These are phyloP conservation scores for Eurytoma adleriae DNA, from an alignment of 2,888 invertebrate genomes.

Conservation along the genomic window DNA sequence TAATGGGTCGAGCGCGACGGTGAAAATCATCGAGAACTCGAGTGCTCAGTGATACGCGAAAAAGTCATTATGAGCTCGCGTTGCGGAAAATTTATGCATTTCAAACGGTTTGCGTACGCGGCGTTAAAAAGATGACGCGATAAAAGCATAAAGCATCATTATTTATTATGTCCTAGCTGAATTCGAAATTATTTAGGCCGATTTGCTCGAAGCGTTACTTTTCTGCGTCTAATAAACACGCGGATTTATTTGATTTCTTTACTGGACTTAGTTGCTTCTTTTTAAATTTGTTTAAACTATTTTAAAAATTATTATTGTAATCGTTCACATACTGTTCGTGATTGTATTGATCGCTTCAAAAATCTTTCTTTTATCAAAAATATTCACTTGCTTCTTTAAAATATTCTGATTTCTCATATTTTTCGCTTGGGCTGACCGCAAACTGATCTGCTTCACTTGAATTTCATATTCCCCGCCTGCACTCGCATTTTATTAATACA, in stretches of 20 bases:
- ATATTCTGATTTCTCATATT: neutral
- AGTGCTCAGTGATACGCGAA: constrained; percentile 24
- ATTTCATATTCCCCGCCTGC: neutral
- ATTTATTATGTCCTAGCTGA: too few species aligned
- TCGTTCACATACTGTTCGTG: neutral
- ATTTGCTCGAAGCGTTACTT: too few species aligned
- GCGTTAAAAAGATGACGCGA: neutral
- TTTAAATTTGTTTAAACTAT: too few species aligned
- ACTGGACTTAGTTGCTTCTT: too few species aligned
- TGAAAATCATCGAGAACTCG: constrained; percentile 29
- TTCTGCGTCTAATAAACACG: too few species aligned
- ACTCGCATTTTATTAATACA: too few species aligned
- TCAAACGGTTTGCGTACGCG: neutral
- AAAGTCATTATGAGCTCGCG: constrained; percentile 44
- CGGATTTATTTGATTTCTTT: too few species aligned
- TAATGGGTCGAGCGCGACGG: neutral
- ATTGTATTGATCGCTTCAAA: neutral
- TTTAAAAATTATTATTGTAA: too few species aligned
- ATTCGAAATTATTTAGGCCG: too few species aligned
- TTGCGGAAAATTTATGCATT: constrained; percentile 37
- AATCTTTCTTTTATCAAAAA: neutral
- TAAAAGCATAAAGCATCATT: too few species aligned
- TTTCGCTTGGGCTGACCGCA: neutral
- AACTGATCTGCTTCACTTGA: neutral
- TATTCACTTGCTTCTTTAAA: neutral